These are phyloP conservation scores for Zeugodacus cucurbitae DNA, from an alignment of 1,140 invertebrate genomes.

Conservation along the genomic window DNA sequence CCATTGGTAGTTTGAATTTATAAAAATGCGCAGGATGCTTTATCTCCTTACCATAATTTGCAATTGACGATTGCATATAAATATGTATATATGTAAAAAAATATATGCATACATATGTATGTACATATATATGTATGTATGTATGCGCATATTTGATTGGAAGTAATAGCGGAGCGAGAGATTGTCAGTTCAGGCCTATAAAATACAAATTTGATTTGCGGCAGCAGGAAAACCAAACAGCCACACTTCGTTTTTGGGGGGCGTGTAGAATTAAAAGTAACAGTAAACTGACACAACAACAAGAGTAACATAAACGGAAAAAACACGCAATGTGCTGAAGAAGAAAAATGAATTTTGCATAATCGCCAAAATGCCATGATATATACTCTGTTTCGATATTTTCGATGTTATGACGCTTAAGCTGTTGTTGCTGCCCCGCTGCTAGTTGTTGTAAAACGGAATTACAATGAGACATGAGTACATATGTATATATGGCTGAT, in stretches of 20 bases:
- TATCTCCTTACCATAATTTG: not conserved
- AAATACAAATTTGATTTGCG: not conserved
- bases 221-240: not conserved
- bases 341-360: constrained; percentile 33
- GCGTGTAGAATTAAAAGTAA: not conserved
- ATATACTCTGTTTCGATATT: constrained; percentile 20
- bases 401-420: not conserved
- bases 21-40: not conserved
- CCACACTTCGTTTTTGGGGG: not conserved
- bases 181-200: constrained; percentile 11
- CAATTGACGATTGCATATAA: not conserved
- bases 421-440: not conserved
- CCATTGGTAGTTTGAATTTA: not conserved
- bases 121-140: not conserved
- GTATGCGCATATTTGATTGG: not conserved
- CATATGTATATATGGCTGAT: not conserved
- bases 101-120: not conserved
- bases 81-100: not conserved
- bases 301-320: not conserved
- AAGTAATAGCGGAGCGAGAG: not conserved
- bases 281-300: not conserved
- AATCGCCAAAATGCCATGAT: constrained; percentile 7
- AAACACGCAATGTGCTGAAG: not conserved
- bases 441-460: not conserved
- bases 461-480: not conserved